Evolutionary conservation across 2,888 invertebrate species (phyloP).

Genomic region (Teleiodes luculella): DNA sequence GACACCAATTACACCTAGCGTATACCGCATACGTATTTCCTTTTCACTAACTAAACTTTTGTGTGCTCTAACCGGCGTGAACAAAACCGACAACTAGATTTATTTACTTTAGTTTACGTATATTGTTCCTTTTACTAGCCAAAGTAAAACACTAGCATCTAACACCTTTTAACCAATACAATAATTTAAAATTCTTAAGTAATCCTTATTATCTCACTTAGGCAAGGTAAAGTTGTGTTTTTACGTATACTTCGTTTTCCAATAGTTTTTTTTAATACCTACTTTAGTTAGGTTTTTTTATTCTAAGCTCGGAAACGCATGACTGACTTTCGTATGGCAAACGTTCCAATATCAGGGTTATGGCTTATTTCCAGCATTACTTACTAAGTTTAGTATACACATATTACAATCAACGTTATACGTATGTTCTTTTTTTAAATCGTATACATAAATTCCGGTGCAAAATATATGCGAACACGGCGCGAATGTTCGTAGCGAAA

Average conservation of each 20-base stretch:
- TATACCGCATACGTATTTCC: slow-evolving; percentile 73
- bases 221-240: slow-evolving; percentile 78
- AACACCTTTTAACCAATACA: slow-evolving; percentile 73
- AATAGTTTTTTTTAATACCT: slow-evolving; percentile 49
- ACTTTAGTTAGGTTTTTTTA: slow-evolving; percentile 28
- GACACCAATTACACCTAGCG: slow-evolving; percentile 67
- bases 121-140: slow-evolving; percentile 65
- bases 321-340: slow-evolving; percentile 11
- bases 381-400: slow-evolving; percentile 73
- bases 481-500: slow-evolving; percentile 52
- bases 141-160: slow-evolving; percentile 70
- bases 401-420: slow-evolving; percentile 77
- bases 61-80: slow-evolving; percentile 51
- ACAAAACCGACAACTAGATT: slow-evolving; percentile 12
- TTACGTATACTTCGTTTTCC: slow-evolving; percentile 78
- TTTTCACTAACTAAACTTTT: slow-evolving; percentile 67
- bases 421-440: slow-evolving; percentile 72
- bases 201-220: slow-evolving; percentile 76
- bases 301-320: slow-evolving; percentile 68
- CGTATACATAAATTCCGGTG: slow-evolving; percentile 77
- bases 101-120: slow-evolving; percentile 46
- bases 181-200: slow-evolving; percentile 76
- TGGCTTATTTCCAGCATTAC: slow-evolving; percentile 33
- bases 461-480: slow-evolving; percentile 66
- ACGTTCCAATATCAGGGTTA: neutral